These are phyloP conservation scores for Brachyhypopomus gauderio DNA, from an alignment of 2,113 vertebrate genomes.

Conservation along the genomic window DNA sequence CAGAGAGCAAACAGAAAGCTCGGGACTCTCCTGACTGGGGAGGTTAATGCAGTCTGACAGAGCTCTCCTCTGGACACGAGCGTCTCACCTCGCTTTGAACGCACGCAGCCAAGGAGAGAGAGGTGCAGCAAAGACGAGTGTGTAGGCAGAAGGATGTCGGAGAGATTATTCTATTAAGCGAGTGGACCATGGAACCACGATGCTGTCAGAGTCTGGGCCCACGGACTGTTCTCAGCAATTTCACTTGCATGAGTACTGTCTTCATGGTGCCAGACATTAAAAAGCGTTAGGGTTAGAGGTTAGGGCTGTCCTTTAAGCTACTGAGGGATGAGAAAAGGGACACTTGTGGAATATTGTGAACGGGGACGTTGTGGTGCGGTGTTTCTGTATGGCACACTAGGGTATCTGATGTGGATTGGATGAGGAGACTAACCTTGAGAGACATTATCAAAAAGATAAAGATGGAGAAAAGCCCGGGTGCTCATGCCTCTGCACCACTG, in stretches of 20 bases:
- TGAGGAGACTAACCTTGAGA: too few species aligned
- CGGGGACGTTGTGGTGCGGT: too few species aligned
- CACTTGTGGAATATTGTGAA: too few species aligned
- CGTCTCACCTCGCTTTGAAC: conserved; percentile 42
- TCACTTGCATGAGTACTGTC: neutral
- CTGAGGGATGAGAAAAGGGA: too few species aligned
- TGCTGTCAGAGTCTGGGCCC: neutral
- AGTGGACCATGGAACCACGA: neutral
- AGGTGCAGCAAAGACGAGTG: conserved; percentile 58
- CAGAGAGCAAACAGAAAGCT: conserved; percentile 34
- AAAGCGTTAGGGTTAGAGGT: too few species aligned
- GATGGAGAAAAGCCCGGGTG: too few species aligned
- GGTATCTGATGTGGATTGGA: too few species aligned
- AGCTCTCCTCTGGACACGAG: conserved; percentile 46
- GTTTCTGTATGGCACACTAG: too few species aligned
- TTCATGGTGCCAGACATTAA: neutral
- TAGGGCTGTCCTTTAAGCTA: too few species aligned
- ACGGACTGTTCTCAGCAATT: neutral
- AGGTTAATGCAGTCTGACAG: conserved; percentile 55
- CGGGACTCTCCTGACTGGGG: conserved; percentile 21
- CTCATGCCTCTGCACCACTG: too few species aligned
- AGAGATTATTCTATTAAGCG: conserved; percentile 28
- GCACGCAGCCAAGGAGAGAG: conserved; percentile 27
- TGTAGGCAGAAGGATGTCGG: conserved; percentile 32
- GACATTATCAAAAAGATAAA: too few species aligned